phyloP scores from a whole-genome alignment of 1,140 invertebrate species.

The Diabrotica undecimpunctata region DNA sequence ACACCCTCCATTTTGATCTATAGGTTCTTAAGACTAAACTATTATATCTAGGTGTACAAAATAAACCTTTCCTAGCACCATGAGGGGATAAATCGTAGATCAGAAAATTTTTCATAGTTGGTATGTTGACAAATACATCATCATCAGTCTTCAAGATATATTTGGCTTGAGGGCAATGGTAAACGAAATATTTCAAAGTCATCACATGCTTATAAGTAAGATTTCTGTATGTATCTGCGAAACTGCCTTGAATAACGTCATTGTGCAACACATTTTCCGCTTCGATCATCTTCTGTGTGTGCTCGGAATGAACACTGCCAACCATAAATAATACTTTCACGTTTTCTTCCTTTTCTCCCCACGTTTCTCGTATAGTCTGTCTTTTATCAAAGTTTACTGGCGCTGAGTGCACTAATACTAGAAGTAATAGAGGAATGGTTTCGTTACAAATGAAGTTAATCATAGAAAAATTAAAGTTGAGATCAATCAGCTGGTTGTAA shows the following conservation, averaged over 20 bases:
- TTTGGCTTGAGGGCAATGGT: constrained; percentile 64
- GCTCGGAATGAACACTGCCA: constrained; percentile 53
- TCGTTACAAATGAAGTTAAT: constrained; percentile 40
- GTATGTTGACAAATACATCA: constrained; percentile 73
- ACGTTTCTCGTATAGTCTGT: constrained; percentile 62
- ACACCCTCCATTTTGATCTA: constrained; percentile 76
- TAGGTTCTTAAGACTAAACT: constrained; percentile 58
- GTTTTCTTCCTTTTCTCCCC: constrained; percentile 53
- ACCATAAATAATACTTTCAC: constrained; percentile 65
- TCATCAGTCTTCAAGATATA: constrained; percentile 78
- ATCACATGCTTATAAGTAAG: constrained; percentile 85
- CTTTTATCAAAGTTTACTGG: constrained; percentile 61
- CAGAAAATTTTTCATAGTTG: constrained; percentile 62
- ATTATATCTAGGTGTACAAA: constrained; percentile 53
- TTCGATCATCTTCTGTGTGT: constrained; percentile 51
- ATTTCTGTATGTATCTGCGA: constrained; percentile 76
- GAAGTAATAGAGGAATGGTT: constrained; percentile 43
- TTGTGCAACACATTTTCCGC: constrained; percentile 58
- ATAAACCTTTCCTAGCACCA: constrained; percentile 57
- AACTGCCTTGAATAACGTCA: constrained; percentile 77
- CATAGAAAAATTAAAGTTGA: constrained; percentile 40
- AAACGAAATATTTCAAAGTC: constrained; percentile 75
- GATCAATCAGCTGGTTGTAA: constrained; percentile 39
- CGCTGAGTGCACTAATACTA: constrained; percentile 67
- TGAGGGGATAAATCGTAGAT: constrained; percentile 53